Evolutionary conservation across 2,888 invertebrate species (phyloP), one percentile per base, ranked within the genome.

Genomic region (Aplocera efformata): DNA sequence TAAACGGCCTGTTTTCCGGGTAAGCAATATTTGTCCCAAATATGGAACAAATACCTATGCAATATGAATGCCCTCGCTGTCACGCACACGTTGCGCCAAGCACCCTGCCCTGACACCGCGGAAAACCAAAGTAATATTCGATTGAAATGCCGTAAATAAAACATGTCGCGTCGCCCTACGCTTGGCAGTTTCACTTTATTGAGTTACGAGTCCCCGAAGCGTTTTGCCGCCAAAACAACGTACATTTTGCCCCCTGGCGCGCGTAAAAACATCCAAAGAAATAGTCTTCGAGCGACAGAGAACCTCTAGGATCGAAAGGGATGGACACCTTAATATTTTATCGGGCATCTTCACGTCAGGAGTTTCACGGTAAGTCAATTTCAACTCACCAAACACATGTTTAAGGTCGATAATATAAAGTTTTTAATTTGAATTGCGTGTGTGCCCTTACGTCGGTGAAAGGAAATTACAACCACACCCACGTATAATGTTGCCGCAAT

Each of bases 391-490:
- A 0, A 0, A 0, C 0, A 7, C 0, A 0, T 0, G 0, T 0
- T 20, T 70, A 79, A 34, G 61, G 77, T 63, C 39, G 40, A 58
- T 48, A 67, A 58, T 72, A 8, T 45, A 25, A 44, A 59, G 64
- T 41, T 42, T 32, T 33, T 44, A 48, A 48, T 47, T 40, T 27
- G 53, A 67, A 84, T 82, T 79, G 85, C 86, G 84, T 88, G 88
- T 88, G 88, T 88, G 88, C 86, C 86, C 86, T 86, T 84, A 84
- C 85, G 77, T 86, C 85, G 81, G 88, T 86, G 86, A 86, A 88
- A 86, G 86, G 86, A 86, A 88, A 86, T 85, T 86, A 88, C 88
- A 86, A 88, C 88, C 88, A 86, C 88, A 86, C 88, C 88, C 88
- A 88, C 88, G 86, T 85, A 85, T 85, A 85, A 85, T 85, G 85